Conservation (phyloP, 2,113 vertebrate genomes). For the Butorides virescens region DNA sequence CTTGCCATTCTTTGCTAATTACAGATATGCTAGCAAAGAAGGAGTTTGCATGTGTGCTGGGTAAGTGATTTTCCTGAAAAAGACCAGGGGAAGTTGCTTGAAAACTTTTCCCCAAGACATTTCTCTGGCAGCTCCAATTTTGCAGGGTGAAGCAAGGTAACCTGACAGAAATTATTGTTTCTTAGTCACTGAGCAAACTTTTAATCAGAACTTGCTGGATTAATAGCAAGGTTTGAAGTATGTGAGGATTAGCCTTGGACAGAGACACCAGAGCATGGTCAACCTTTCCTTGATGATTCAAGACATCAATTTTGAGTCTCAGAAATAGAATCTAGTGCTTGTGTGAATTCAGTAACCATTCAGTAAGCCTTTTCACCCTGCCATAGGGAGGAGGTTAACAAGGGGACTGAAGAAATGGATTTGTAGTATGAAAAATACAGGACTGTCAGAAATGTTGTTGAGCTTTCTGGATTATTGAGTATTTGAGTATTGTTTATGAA, state of each 20-base stretch:
- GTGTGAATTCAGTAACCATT: neutral
- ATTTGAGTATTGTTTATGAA: neutral
- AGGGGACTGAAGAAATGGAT: neutral
- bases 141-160: neutral
- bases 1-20: conserved; percentile 10
- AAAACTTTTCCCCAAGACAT: neutral
- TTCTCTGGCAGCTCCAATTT: neutral
- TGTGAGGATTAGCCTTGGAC: neutral
- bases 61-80: neutral
- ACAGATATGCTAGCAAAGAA: neutral
- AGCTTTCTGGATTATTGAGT: neutral
- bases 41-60: neutral
- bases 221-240: neutral
- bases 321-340: neutral
- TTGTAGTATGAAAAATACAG: neutral
- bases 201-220: neutral
- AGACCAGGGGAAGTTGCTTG: neutral
- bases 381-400: neutral
- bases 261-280: neutral
- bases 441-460: neutral
- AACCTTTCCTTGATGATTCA: neutral
- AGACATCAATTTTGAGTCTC: neutral
- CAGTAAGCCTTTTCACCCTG: neutral
- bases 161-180: neutral
- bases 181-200: neutral